Base-by-base conservation (phyloP, 2,888 invertebrate species). In the Ormia ochracea region DNA sequence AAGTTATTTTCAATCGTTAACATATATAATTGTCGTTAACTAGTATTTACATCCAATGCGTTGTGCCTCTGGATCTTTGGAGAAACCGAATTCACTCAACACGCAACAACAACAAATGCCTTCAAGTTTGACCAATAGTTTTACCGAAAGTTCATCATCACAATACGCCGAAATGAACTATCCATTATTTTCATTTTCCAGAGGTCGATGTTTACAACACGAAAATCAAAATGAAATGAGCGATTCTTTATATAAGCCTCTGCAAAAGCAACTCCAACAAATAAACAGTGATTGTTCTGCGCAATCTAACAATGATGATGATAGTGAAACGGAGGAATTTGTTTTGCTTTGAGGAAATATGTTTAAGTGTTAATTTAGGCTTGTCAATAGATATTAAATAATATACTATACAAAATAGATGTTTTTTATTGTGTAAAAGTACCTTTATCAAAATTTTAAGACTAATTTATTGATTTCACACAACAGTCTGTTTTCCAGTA, bases 161-260 rank as follows among this genome's bases (percentile, higher is more conserved):
- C 82, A 70, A 81, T 85, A 70, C 56, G 83, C 84, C 3, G 94
- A 94, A 85, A 85, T 86, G 81, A 89, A 88, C 76, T 96, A 96
- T 90, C 96, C 96, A 31, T 93, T 96, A 91, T 96, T 96, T 90
- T 93, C 94, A 78, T 93, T 96, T 86, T 93, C 93, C 82, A 93
- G 94, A 84, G 96, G 96, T 74, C 93, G 93, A 84, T 92, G 93
- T 84, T 90, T 91, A 83, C 92, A 93, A 58, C 85, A 88, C 66
- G 86, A 86, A 7, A 82, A 41, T 17, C 38, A 81, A 17, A 85
- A 88, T 43, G 86, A 87, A 68, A 85, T 86, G 82, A 86, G 85
- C 52, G 89, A 89, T 82, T 88, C 89, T 81, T 88, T 91, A 26
- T 91, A 92, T 86, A 91, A 92, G 82, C 91, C 91, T 81, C 90